A percentile compares a stretch with the other conserved stretches of the same genome.
These are phyloP conservation scores for Drosophila mauritiana DNA, from an alignment of 1,140 invertebrate species.

Conservation along the genomic window DNA sequence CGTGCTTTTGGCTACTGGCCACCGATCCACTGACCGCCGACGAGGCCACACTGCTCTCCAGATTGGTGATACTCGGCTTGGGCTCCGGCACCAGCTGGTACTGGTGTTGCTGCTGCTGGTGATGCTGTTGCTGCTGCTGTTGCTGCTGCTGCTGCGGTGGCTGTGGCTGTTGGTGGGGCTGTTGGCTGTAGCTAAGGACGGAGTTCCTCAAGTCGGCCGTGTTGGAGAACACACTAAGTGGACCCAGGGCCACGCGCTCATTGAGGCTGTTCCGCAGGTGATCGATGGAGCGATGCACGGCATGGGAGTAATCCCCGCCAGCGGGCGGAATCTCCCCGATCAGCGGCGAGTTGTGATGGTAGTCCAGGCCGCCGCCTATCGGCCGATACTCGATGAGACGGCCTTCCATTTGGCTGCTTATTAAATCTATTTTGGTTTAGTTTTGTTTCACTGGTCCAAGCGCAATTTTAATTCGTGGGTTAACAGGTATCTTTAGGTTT, in stretches of 20 bases:
- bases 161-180: slow-evolving; percentile 64
- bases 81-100: slow-evolving; percentile 54
- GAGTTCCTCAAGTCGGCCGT: slow-evolving; percentile 75
- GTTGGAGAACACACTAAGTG: slow-evolving; percentile 80
- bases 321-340: slow-evolving; percentile 87
- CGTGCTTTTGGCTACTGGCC: slow-evolving; percentile 51
- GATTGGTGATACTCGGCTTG: slow-evolving; percentile 48
- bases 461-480: background rate
- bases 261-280: slow-evolving; percentile 87
- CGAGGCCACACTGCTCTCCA: slow-evolving; percentile 42
- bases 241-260: slow-evolving; percentile 85
- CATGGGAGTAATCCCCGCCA: slow-evolving; percentile 87
- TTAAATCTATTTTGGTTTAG: slow-evolving; percentile 32
- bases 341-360: slow-evolving; percentile 87
- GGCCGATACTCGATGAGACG: slow-evolving; percentile 87
- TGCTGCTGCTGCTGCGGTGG: slow-evolving; percentile 59
- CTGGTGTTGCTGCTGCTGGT: slow-evolving; percentile 63
- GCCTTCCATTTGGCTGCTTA: slow-evolving; percentile 85
- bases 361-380: slow-evolving; percentile 87
- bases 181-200: slow-evolving; percentile 77
- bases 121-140: slow-evolving; percentile 58
- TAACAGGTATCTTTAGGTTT: background rate
- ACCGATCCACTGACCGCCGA: slow-evolving; percentile 26
- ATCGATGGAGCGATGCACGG: slow-evolving; percentile 89
- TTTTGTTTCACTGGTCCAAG: background rate